Base-by-base conservation (phyloP, 2,888 invertebrate species). In the Heliconius hortense region DNA sequence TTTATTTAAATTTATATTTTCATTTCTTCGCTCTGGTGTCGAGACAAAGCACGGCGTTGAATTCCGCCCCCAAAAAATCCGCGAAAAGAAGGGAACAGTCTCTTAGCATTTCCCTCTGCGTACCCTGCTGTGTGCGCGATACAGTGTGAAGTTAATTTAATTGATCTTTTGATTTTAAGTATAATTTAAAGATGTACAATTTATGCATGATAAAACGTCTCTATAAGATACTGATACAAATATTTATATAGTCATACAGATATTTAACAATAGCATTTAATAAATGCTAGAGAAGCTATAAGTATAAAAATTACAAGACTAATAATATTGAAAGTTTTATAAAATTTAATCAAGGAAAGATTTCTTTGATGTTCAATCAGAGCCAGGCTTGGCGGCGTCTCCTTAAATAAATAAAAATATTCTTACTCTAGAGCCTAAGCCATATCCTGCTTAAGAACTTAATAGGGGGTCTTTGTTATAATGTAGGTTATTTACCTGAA, bases 321-420 rank as follows among this genome's bases (percentile, higher is more conserved):
- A 64, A 15, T 24, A 43, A 10, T 26, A 60, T 62, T 11, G 21
- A 21, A n/a, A 39, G 39, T 71, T 28, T 60, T 59, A 60, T 71
- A 56, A 66, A 71, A 35, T 43, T 56, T 75, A 70, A 73, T 75
- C 60, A 73, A 71, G 39, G 39, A 73, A 69, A 72, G 56, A 71
- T 28, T 35, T 63, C 35, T 77, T 72, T 69, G 72, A 72, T 72
- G 72, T 74, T 69, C 72, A 74, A 72, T 62, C 74, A 73, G 59
- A 66, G 75, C 71, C 56, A 59, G 71, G 59, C 72, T 69, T 59
- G 66, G 59, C 56, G 64, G 64, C 64, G 26, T 70, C 72, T 69
- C 64, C 53, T 66, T 71, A 72, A 67, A 48, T 75, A 67, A 73
- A 67, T 75, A 73, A 77, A 39, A 75, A 39, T 66, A 73, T 75